Evolutionary conservation across 2,888 invertebrate genomes (phyloP), one percentile per base, ranked within the genome.

Genomic region (Drosophila paranaensis): DNA sequence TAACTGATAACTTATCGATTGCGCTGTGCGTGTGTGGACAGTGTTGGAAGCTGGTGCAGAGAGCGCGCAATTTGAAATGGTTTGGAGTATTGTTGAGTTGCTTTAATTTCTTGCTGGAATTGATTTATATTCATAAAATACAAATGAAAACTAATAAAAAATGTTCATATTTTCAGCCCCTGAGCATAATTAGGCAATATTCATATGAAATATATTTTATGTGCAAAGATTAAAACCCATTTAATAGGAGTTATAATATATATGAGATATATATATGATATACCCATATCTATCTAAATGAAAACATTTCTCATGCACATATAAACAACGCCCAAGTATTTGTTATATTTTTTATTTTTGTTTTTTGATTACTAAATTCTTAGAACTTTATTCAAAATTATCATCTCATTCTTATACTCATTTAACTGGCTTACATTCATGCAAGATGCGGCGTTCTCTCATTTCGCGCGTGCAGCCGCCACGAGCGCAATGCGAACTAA

Each of bases 311-410:
- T 20, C 33, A 33, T 33, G 10, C 33, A 33, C 10, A 33, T 33
- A 33, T 33, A 33, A 33, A 33, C 10, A 10, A 43, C 10, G 35
- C 42, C 13, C 4, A 33, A 42, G 45, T 70, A 70, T 70, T 65
- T 55, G 48, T 55, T 81, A 71, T 51, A 73, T 76, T 73, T 70
- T 66, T 74, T 87, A 67, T 88, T 83, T 85, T 79, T 88, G 80
- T 85, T 79, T 66, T 79, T 88, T 89, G 90, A 89, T 89, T 89
- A 90, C 89, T 90, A 89, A 89, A 90, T 89, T 90, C 89, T 89
- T 89, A 88, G 89, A 89, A 90, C 90, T 90, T 89, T 89, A 89
- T 89, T 79, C 89, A 89, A 89, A 89, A 90, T 89, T 76, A 88
- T 90, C 71, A 70, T 88, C 71, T 74, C 79, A 74, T 78, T 75